phyloP scores from a whole-genome alignment of 2,888 invertebrate genomes.

The Shargacucullia verbasci region DNA sequence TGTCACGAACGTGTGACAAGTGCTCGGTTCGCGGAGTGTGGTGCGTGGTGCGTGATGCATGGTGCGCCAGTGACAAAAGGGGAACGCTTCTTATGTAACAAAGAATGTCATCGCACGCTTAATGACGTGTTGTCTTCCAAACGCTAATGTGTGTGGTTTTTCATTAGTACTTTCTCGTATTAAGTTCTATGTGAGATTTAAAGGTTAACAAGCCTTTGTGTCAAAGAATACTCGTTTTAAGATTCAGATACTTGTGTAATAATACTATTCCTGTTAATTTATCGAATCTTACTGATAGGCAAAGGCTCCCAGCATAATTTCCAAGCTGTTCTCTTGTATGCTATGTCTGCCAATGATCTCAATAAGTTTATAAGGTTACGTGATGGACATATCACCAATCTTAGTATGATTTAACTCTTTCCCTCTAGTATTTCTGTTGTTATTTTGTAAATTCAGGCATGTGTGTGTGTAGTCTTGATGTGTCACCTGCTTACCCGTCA shows the following conservation, averaged over 20 bases:
- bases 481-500: constrained; percentile 4
- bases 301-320: too few relatives aligned
- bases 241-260: too few relatives aligned
- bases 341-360: too few relatives aligned
- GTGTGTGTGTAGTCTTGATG: neutral
- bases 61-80: neutral
- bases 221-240: constrained; percentile 7
- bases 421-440: neutral
- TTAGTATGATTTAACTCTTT: too few relatives aligned
- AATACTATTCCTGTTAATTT: too few relatives aligned
- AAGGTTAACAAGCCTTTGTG: constrained; percentile 1
- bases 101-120: constrained; percentile 31
- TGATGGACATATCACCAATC: too few relatives aligned
- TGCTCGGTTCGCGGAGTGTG: neutral
- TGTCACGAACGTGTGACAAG: constrained; percentile 43
- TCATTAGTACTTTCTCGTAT: constrained; percentile 3
- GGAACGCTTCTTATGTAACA: constrained; percentile 8
- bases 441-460: neutral
- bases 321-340: too few relatives aligned
- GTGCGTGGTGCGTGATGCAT: too few relatives aligned
- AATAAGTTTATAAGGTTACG: too few relatives aligned
- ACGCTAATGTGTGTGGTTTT: constrained; percentile 16
- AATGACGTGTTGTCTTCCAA: constrained; percentile 16
- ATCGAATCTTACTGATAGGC: too few relatives aligned
- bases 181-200: constrained; percentile 10